Conservation (phyloP, 1,140 invertebrate species). For the Pachyrhynchus sulphureomaculatus region DNA sequence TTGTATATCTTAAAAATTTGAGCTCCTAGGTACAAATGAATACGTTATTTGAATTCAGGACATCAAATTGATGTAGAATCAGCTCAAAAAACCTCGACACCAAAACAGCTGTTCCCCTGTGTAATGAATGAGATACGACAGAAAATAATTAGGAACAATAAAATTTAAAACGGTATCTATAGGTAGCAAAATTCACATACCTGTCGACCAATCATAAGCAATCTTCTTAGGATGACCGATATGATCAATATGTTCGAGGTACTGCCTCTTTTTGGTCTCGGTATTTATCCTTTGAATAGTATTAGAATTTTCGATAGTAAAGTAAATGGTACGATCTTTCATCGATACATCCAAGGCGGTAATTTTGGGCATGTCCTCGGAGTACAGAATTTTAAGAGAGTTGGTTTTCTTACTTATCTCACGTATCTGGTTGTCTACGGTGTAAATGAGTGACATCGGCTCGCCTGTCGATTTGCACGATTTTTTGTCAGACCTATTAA, state of each 20-base stretch:
- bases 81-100: too few relatives aligned
- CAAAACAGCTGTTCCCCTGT: too few relatives aligned
- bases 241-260: slow-evolving; percentile 32
- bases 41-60: too few relatives aligned
- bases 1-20: too few relatives aligned
- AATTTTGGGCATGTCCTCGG: slow-evolving; percentile 51
- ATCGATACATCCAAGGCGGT: slow-evolving; percentile 57
- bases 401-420: slow-evolving; percentile 50
- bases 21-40: too few relatives aligned
- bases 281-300: slow-evolving; percentile 41
- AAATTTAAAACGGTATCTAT: too few relatives aligned
- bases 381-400: slow-evolving; percentile 49
- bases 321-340: slow-evolving; percentile 47
- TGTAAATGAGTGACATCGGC: slow-evolving; percentile 55
- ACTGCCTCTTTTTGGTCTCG: slow-evolving; percentile 37
- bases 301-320: slow-evolving; percentile 49
- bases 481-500: slow-evolving; percentile 60
- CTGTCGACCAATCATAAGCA: slow-evolving; percentile 75
- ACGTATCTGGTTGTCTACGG: slow-evolving; percentile 55
- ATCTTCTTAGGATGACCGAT: slow-evolving; percentile 61
- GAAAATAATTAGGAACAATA: too few relatives aligned
- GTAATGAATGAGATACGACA: too few relatives aligned
- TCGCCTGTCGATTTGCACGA: slow-evolving; percentile 69
- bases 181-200: too few relatives aligned
- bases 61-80: too few relatives aligned